phyloP scores from a whole-genome alignment of 2,797 vertebrate genomes.

The Tenualosa ilisha region DNA sequence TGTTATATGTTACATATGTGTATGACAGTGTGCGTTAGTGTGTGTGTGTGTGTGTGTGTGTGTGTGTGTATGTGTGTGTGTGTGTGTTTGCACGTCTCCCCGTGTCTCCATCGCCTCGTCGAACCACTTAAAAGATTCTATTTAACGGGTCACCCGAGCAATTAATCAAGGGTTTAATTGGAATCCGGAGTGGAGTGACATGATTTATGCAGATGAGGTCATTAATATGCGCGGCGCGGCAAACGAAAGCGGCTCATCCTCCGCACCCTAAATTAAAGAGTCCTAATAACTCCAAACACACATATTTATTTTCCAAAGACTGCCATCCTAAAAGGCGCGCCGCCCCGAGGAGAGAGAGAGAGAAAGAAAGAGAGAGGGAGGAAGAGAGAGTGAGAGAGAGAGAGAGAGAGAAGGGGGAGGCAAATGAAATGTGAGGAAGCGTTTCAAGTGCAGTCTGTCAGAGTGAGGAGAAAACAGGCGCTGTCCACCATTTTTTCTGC shows the following conservation, averaged over 20 bases:
- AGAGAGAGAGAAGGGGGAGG: conserved; percentile 41
- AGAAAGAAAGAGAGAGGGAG: conserved; percentile 50
- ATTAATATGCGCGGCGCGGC: conserved; percentile 73
- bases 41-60: conserved; percentile 38
- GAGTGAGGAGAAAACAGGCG: not conserved
- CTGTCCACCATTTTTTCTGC: not conserved
- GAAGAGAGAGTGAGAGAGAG: conserved; percentile 41
- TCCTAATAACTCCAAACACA: conserved; percentile 76
- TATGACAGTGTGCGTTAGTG: not conserved
- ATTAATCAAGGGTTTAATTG: conserved; percentile 80
- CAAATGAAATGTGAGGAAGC: not conserved
- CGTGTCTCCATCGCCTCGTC: conserved; percentile 70
- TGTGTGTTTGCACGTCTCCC: conserved; percentile 53
- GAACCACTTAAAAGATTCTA: conserved; percentile 77
- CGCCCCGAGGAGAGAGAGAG: conserved; percentile 54
- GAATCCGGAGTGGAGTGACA: conserved; percentile 77
- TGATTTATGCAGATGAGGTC: conserved; percentile 78
- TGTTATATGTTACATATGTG: not conserved
- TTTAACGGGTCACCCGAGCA: conserved; percentile 74
- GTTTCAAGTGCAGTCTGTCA: not conserved
- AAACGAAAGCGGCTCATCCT: conserved; percentile 61
- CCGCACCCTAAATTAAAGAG: conserved; percentile 73
- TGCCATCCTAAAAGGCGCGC: conserved; percentile 51
- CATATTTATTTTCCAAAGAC: conserved; percentile 72
- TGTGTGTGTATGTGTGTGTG: conserved; percentile 39